Evolutionary conservation across 2,113 vertebrate species (phyloP).

Genomic region (Ranitomeya imitator): DNA sequence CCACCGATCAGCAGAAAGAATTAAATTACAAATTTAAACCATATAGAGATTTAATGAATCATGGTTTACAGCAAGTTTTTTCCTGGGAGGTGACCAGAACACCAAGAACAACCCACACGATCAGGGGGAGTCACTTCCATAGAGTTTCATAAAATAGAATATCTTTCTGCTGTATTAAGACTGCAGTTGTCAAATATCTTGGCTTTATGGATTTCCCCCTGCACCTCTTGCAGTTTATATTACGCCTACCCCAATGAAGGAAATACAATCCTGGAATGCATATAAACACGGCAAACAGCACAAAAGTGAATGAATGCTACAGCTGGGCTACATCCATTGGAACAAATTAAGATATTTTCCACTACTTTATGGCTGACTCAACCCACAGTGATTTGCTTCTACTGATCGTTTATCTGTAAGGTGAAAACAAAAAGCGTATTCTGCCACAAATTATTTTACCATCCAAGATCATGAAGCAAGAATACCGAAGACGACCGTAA

Average conservation of each 20-base stretch:
- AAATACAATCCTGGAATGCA: constrained; percentile 21
- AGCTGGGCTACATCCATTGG: constrained; percentile 11
- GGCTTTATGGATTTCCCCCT: constrained; percentile 5
- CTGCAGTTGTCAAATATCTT: constrained; percentile 6
- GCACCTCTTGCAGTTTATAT: constrained; percentile 36
- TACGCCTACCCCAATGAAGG: constrained; percentile 21
- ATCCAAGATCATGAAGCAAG: constrained; percentile 1
- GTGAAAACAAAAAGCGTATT: not conserved
- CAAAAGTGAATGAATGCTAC: constrained; percentile 25
- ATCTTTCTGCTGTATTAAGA: not conserved
- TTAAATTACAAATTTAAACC: too few relatives aligned
- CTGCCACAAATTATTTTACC: constrained; percentile 43
- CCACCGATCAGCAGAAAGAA: too few relatives aligned
- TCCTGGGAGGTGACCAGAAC: not conserved
- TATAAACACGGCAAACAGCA: constrained; percentile 24
- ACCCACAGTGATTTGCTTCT: constrained; percentile 24
- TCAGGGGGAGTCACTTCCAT: not conserved
- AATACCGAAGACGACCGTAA: not conserved
- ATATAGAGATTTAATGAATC: too few relatives aligned
- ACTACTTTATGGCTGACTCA: not conserved
- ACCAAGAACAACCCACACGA: not conserved
- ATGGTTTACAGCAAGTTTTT: too few relatives aligned
- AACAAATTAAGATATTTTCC: constrained; percentile 39
- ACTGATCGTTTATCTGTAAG: constrained; percentile 24
- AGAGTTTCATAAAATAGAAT: not conserved